Conservation (phyloP, 2,888 invertebrate genomes). For the Drosophila koepferae region DNA sequence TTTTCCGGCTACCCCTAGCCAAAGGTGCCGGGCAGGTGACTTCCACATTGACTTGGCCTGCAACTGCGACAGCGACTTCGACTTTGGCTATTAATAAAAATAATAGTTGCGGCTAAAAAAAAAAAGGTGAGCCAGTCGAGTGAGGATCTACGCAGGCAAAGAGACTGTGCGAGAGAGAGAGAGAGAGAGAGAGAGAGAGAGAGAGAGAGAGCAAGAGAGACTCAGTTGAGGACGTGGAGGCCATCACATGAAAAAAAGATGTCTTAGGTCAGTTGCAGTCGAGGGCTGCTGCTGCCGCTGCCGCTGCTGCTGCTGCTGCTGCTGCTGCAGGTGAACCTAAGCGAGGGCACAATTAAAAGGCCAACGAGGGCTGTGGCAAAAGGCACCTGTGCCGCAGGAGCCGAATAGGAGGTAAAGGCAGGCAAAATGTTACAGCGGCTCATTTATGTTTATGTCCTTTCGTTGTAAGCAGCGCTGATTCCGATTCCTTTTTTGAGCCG, state of each 20-base stretch:
- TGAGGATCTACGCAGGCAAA: constrained; percentile 22
- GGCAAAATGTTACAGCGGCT: constrained; percentile 73
- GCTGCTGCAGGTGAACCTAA: constrained; percentile 71
- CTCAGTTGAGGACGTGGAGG: constrained; percentile 52
- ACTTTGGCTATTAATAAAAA: constrained; percentile 83
- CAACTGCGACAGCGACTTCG: constrained; percentile 14
- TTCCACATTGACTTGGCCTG: constrained; percentile 65
- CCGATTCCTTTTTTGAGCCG: constrained; percentile 69
- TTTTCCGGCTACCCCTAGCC: constrained; percentile 77
- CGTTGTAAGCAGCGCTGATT: constrained; percentile 77
- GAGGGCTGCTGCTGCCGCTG: constrained; percentile 39
- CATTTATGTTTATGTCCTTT: constrained; percentile 81
- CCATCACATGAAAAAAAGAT: constrained; percentile 81
- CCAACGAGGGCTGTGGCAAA: constrained; percentile 58
- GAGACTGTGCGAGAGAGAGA: background rate
- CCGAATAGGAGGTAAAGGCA: constrained; percentile 44
- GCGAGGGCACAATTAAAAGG: constrained; percentile 74
- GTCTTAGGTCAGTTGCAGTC: constrained; percentile 82
- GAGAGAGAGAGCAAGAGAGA: constrained; percentile 7
- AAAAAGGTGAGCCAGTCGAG: constrained; percentile 57
- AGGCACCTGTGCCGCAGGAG: constrained; percentile 69
- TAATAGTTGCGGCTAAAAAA: constrained; percentile 80
- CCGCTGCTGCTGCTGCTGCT: constrained; percentile 1
- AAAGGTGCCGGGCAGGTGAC: constrained; percentile 79
- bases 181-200: background rate